These are phyloP conservation scores for Acanthoscelides obtectus DNA, from an alignment of 2,888 invertebrate genomes.

Conservation along the genomic window DNA sequence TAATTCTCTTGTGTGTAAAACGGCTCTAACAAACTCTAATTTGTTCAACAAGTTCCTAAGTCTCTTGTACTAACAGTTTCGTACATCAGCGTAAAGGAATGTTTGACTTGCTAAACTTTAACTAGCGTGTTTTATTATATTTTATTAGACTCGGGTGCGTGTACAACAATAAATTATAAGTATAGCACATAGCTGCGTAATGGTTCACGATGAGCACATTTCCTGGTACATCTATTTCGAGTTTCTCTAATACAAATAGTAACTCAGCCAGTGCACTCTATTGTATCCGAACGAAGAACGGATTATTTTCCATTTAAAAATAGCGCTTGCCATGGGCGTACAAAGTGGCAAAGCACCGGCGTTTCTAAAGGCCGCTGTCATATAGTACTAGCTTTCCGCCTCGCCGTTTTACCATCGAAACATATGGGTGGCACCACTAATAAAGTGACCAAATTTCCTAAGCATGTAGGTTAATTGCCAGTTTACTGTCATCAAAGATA, in stretches of 20 bases:
- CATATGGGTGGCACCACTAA: too few relatives aligned
- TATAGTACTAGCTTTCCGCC: too few relatives aligned
- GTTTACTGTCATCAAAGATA: too few relatives aligned
- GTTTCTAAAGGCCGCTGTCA: too few relatives aligned
- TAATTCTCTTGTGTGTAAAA: too few relatives aligned
- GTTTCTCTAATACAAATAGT: background rate
- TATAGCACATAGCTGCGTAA: background rate
- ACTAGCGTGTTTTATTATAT: background rate
- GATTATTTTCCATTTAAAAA: background rate
- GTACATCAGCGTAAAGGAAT: background rate
- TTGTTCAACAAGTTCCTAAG: too few relatives aligned
- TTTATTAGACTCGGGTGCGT: background rate
- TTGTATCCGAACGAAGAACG: background rate
- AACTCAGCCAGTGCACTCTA: background rate
- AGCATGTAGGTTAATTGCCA: too few relatives aligned
- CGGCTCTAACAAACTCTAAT: too few relatives aligned
- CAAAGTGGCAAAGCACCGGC: too few relatives aligned
- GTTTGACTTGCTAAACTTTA: background rate
- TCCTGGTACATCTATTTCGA: background rate
- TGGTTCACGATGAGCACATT: background rate
- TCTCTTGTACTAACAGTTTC: background rate
- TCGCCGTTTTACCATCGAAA: too few relatives aligned
- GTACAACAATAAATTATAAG: background rate
- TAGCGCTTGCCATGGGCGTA: background rate
- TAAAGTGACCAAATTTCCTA: too few relatives aligned